Percentiles rank a stretch among this genome's conserved stretches.
phyloP scores from a whole-genome alignment of 2,888 invertebrate species.

The Aelia acuminata region DNA sequence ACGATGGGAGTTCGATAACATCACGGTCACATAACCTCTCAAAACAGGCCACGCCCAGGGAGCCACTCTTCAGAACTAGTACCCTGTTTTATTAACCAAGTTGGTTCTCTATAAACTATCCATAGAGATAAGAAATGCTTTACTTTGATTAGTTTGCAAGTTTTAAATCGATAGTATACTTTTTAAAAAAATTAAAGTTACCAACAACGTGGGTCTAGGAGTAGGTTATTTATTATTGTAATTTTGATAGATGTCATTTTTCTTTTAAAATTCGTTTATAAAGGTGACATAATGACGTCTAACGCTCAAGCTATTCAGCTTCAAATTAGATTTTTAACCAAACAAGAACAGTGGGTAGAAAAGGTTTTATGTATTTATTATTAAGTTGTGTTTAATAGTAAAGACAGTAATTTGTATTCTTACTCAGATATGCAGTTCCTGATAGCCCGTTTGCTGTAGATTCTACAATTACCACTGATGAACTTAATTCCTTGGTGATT shows the following conservation, averaged over 20 bases:
- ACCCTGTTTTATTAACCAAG: not conserved
- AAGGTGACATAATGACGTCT: not conserved
- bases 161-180: not conserved
- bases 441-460: constrained; percentile 89
- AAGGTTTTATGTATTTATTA: not conserved
- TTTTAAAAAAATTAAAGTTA: not conserved
- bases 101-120: not conserved
- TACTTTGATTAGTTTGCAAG: not conserved
- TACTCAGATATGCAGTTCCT: constrained; percentile 86
- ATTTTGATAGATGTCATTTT: not conserved
- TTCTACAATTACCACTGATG: constrained; percentile 77
- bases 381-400: not conserved
- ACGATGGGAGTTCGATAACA: too few species aligned
- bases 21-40: too few species aligned
- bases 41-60: too few species aligned
- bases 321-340: constrained; percentile 84
- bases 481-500: constrained; percentile 85
- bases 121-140: not conserved
- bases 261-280: not conserved
- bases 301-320: constrained; percentile 71
- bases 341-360: constrained; percentile 82
- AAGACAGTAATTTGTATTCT: constrained; percentile 60
- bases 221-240: not conserved
- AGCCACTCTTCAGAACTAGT: too few species aligned
- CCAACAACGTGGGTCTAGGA: not conserved